These are phyloP conservation scores for Temnothorax unifasciatus DNA, from an alignment of 2,888 invertebrate species.

Conservation along the genomic window DNA sequence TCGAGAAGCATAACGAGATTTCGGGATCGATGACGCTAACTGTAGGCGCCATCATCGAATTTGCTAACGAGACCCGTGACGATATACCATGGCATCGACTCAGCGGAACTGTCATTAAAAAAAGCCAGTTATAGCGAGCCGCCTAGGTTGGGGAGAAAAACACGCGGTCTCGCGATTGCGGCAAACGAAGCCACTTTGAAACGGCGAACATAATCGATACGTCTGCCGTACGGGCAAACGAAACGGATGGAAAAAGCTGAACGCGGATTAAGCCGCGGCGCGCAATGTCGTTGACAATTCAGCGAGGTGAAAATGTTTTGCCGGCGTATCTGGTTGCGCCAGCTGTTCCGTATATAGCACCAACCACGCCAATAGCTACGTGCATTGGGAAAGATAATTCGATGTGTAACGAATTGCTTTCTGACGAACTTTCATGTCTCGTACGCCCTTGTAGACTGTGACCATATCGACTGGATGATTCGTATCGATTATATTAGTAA, in stretches of 20 bases:
- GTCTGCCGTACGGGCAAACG: conserved; percentile 59
- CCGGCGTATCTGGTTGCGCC: conserved; percentile 59
- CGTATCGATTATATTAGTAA: background rate
- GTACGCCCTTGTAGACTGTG: background rate
- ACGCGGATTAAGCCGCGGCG: conserved; percentile 60
- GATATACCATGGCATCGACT: conserved; percentile 46
- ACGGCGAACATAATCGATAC: conserved; percentile 67
- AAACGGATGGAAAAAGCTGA: conserved; percentile 64
- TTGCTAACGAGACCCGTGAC: conserved; percentile 67
- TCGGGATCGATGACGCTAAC: conserved; percentile 60
- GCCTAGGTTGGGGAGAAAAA: conserved; percentile 45
- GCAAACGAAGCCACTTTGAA: conserved; percentile 66
- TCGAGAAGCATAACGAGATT: conserved; percentile 63
- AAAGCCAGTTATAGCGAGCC: conserved; percentile 56
- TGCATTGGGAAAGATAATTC: conserved; percentile 46
- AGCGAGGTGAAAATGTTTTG: conserved; percentile 56
- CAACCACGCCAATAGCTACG: conserved; percentile 11
- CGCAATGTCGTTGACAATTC: conserved; percentile 62
- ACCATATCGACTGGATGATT: background rate
- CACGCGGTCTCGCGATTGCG: conserved; percentile 48
- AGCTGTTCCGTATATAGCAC: conserved; percentile 53
- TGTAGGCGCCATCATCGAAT: conserved; percentile 49
- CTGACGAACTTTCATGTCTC: conserved; percentile 43
- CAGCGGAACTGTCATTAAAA: conserved; percentile 63
- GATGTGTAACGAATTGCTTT: conserved; percentile 53